Base-by-base conservation (phyloP, 2,888 invertebrate genomes). In the Andrena minutula region DNA sequence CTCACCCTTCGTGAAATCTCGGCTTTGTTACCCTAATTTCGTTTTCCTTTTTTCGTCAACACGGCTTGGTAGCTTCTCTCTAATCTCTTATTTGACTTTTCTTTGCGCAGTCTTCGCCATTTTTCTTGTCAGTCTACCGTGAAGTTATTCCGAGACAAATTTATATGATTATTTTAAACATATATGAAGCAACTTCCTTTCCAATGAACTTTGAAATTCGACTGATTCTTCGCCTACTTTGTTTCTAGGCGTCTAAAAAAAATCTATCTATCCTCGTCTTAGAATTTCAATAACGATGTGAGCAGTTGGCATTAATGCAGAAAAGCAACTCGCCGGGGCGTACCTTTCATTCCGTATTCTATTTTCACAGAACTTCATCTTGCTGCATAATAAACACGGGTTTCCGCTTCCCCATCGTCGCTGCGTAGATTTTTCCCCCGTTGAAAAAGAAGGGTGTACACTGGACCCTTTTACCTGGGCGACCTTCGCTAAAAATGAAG, bases 401-500 rank as follows among this genome's bases (percentile, higher is more conserved):
- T 28, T 30, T 16, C 51, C n/a, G 60, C 16, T 51, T 49, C 12
- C 69, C 32, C 65, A 23, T 64, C 56, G 56, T 16, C 58, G 30
- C 49, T 10, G 12, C 41, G 65, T 71, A n/a, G 58, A 71, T 56
- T 65, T 58, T 69, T 61, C 26, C 23, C 10, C 20, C 32, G 23
- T 20, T 47, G 23, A 23, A 16, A 20, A 64, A 32, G 28, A 58
- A 61, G 49, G 51, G 53, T 51, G 58, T 56, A 64, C 20, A 23
- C 23, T 16, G 20, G 41, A 58, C 49, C 65, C 75, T 73, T 75
- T 78, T 66, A 35, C 53, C 53, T 41, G 56, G 78, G 53, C 53
- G 63, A 82, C 65, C 65, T 70, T 78, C 26, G 23, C 70, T 74
- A 76, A 84, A 87, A 85, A 79, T 73, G 63, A 87, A 87, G 76